Evolutionary conservation across 2,113 vertebrate species (phyloP).

Genomic region (Ailurus styani): DNA sequence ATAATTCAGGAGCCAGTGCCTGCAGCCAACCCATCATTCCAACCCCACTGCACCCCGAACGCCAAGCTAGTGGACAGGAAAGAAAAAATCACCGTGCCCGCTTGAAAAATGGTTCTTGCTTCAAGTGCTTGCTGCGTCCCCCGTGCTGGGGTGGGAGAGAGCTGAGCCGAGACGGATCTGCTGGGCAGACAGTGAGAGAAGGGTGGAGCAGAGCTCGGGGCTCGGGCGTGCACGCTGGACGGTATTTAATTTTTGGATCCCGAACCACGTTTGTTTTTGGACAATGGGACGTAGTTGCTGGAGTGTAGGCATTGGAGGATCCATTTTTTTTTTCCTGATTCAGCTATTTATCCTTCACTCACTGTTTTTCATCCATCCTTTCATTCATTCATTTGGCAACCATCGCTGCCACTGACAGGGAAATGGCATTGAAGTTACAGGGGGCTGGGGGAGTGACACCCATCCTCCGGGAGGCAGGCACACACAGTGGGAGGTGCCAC

Average conservation of each 20-base stretch:
- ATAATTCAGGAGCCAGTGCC: constrained; percentile 73
- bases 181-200: neutral
- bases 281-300: rapidly evolving
- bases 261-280: neutral
- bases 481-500: too few species aligned
- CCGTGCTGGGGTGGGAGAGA: neutral
- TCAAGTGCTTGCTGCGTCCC: neutral
- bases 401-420: rapidly evolving
- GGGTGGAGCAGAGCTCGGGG: neutral
- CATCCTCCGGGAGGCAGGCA: rapidly evolving
- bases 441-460: too few species aligned
- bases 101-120: neutral
- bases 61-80: neutral
- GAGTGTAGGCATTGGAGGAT: too few species aligned
- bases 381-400: neutral
- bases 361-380: too few species aligned
- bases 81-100: neutral
- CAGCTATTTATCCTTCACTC: neutral
- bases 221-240: rapidly evolving
- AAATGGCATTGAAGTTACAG: rapidly evolving
- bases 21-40: constrained; percentile 50
- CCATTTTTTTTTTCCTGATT: neutral
- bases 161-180: neutral
- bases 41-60: neutral
- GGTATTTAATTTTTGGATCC: neutral